Evolutionary conservation across 2,113 vertebrate species (phyloP).

Genomic region (Hiodon tergisus): DNA sequence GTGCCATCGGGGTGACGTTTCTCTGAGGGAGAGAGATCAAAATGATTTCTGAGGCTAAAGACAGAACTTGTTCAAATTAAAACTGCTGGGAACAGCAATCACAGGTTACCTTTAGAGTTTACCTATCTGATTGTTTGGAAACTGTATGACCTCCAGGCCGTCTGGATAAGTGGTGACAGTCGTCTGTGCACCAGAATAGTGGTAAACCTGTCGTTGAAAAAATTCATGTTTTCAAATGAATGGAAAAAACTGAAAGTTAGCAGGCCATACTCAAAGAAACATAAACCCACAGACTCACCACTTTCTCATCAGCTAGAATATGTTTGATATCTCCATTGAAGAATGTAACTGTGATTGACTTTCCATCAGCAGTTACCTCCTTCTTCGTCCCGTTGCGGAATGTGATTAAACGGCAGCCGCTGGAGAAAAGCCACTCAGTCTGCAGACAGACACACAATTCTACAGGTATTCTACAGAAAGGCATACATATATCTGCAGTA

Average conservation of each 20-base stretch:
- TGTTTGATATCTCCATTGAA: slow-evolving; percentile 64
- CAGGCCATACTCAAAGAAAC: not conserved
- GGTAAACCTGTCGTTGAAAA: slow-evolving; percentile 61
- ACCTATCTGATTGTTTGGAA: slow-evolving; percentile 71
- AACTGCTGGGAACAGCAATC: too few relatives aligned
- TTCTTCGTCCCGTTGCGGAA: slow-evolving; percentile 52
- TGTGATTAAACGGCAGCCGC: slow-evolving; percentile 37
- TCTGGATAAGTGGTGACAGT: slow-evolving; percentile 54
- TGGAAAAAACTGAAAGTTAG: too few relatives aligned
- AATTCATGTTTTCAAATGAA: too few relatives aligned
- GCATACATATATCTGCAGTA: too few relatives aligned
- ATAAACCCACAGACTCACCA: slow-evolving; percentile 41
- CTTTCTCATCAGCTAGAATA: slow-evolving; percentile 53
- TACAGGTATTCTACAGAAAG: not conserved
- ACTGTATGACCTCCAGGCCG: slow-evolving; percentile 57
- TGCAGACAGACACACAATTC: slow-evolving; percentile 25
- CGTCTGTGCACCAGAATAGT: slow-evolving; percentile 55
- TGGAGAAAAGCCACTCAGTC: slow-evolving; percentile 46
- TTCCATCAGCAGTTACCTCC: slow-evolving; percentile 51
- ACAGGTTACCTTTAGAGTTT: slow-evolving; percentile 16
- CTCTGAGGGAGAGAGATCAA: slow-evolving; percentile 49
- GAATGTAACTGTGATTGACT: slow-evolving; percentile 44
- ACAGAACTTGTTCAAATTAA: too few relatives aligned
- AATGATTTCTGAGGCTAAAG: not conserved
- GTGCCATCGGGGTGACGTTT: slow-evolving; percentile 59